Evolutionary conservation across 2,797 vertebrate species (phyloP), one percentile per base, ranked within the genome.

Genomic region (Oceanodroma leucorhoa): DNA sequence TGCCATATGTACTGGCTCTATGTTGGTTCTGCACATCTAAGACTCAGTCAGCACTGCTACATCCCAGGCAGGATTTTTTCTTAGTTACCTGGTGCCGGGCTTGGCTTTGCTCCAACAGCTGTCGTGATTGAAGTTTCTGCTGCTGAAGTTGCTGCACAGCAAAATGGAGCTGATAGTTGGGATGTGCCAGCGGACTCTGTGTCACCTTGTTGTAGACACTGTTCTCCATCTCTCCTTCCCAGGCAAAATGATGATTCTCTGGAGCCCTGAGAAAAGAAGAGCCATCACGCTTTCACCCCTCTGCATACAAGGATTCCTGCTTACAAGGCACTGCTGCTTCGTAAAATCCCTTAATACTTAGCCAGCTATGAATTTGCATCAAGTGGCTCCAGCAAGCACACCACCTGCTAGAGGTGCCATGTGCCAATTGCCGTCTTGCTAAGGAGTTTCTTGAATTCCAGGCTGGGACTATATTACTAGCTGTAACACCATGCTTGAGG

Each of bases 71-170:
- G 45, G n/a, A 54, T 27, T 61, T 45, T 48, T 71, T 53, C 53
- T 95, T 72, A 94, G 64, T 97, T 98, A 99, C 99, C 99, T 99
- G 98, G 55, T 98, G 98, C 83, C 93, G 96, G 79, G 96, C 96
- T 66, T 97, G 98, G 92, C 98, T 98, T 93, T 98, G 99, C 89
- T 99, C 98, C 95, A 98, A 97, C 72, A 98, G 96, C 70, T 98
- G 98, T 70, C 50, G 97, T 72, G 98, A 98, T 96, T 98, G 98
- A 80, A 98, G 97, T 87, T 98, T 98, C 92, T 99, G 99, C 87
- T 99, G 98, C 88, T 99, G 98, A 41, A 99, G 98, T 41, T 99
- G 98, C 95, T 99, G 99, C 92, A 99, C 98, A 70, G 99, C 98
- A 93, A 99, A 99, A 95, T 98, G 99, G 77, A 99, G 98, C 83